Evolutionary conservation across 1,140 invertebrate species (phyloP).

Genomic region (Drosophila neocordata): DNA sequence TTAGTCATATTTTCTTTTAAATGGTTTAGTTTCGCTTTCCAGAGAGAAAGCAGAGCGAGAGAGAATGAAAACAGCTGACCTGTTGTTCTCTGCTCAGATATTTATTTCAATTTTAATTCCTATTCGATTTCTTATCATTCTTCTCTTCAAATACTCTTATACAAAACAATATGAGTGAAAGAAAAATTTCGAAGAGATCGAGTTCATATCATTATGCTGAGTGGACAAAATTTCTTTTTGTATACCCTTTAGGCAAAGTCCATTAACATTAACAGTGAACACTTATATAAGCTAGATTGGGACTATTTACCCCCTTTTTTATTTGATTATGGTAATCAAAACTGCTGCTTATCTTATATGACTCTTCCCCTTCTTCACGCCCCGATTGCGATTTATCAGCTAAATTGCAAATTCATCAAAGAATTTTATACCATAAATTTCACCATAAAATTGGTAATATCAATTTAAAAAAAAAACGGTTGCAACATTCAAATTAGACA

Average conservation of each 20-base stretch:
- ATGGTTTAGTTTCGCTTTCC: background rate
- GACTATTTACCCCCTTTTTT: no score
- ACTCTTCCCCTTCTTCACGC: no score
- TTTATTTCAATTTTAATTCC: background rate
- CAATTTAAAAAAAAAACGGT: background rate
- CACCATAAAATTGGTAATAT: no score
- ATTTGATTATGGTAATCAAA: no score
- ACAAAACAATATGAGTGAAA: background rate
- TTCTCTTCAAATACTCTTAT: background rate
- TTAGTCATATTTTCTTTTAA: slow-evolving; percentile 20
- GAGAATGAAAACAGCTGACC: background rate
- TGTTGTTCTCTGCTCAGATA: background rate
- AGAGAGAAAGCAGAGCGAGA: background rate
- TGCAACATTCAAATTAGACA: background rate
- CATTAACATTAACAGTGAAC: background rate
- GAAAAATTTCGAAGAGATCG: background rate
- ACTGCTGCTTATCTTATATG: no score
- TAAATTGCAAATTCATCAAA: no score
- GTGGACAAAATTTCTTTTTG: background rate
- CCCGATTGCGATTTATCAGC: no score
- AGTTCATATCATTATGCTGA: background rate
- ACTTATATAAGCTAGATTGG: no score
- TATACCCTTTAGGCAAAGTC: background rate
- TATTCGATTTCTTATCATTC: background rate
- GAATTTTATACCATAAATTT: no score